Evolutionary conservation across 2,888 invertebrate species (phyloP), one percentile per base, ranked within the genome.

Genomic region (Sphaerophoria rueppellii): DNA sequence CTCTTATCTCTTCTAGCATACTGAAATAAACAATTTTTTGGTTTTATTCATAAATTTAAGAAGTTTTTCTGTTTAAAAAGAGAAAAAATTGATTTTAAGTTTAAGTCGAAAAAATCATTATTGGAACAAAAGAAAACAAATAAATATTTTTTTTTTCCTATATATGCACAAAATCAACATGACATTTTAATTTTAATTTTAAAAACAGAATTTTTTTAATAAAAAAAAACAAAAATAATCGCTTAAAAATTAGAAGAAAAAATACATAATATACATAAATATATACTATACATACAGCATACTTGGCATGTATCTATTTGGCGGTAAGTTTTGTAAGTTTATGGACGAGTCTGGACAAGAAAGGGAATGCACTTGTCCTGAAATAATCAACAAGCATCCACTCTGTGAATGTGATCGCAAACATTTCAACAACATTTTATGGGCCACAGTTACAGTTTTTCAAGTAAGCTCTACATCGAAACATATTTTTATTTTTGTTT

Each of bases 311-410:
- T 98, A 98, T 95, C 96, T 98, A 94, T 98, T 98, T 95, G 98
- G 98, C 94, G 98, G 98, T 96, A 98, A 98, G 96, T 98, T 98
- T 97, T 98, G 98, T 97, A 97, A 97, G 95, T 96, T 95, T 95
- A 95, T 95, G 93, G 97, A 97, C 93, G 96, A 96, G 92, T 94
- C 94, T 92, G 95, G 95, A 93, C 93, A 93, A 92, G 95, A 95
- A 93, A 95, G 96, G 92, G 96, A 96, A 93, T 99, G 99, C 94
- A 96, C 96, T 93, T 98, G 98, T 94, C 95, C 95, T 92, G 97
- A 97, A 94, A 96, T 97, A 93, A 94, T 96, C 92, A 95, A 96
- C 92, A 95, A 95, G 93, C 96, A 96, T 93, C 95, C 96, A 92
- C 94, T 95, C 93, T 98, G 98, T 94, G 95, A 96, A 93, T 98